Evolutionary conservation across 2,797 vertebrate genomes (phyloP).

Genomic region (Nothura maculosa): DNA sequence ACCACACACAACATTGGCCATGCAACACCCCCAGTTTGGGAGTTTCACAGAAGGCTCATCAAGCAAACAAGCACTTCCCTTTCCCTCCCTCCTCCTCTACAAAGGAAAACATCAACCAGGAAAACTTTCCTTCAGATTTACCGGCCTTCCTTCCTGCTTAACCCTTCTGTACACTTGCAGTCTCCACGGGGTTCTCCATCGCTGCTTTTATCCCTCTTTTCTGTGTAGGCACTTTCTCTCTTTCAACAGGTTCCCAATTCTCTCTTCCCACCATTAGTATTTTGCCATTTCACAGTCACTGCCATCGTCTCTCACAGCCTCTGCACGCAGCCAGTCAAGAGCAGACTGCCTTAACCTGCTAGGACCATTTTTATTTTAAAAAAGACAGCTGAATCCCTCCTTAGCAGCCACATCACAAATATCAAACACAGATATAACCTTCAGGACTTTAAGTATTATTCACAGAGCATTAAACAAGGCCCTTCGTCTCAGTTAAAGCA

Average conservation of each 20-base stretch:
- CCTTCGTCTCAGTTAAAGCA: not conserved
- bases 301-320: not conserved
- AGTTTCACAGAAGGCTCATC: not conserved
- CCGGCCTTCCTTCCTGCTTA: not conserved
- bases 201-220: not conserved
- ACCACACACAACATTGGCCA: not conserved
- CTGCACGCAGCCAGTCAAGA: not conserved
- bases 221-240: not conserved
- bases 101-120: not conserved
- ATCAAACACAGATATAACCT: not conserved
- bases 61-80: not conserved
- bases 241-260: not conserved
- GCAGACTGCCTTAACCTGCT: not conserved
- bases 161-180: rapidly evolving
- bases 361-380: not conserved
- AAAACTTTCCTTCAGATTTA: not conserved
- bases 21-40: not conserved
- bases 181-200: not conserved
- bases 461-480: not conserved
- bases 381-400: not conserved
- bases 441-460: not conserved
- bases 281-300: not conserved
- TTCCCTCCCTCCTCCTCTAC: not conserved
- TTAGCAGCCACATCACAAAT: not conserved
- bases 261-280: not conserved